Base-by-base conservation (phyloP, 30 jellyfish, hydroid and myxozoan species). In the Clytia hemisphaerica region DNA sequence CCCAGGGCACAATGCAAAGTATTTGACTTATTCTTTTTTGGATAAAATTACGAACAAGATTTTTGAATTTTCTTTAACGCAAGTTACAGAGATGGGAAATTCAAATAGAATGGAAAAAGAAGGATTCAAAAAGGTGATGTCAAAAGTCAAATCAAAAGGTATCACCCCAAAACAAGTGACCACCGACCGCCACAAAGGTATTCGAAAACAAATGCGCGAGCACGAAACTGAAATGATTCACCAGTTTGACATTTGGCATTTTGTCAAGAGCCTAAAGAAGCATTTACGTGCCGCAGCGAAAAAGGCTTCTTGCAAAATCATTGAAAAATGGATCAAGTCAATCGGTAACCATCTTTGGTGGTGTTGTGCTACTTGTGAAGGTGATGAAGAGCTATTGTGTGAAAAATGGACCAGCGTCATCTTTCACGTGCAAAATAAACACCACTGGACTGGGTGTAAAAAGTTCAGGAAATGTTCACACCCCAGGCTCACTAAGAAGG, bases 311-410 rank as follows among this genome's bases (percentile, higher is more conserved):
- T 49, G 40, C 40, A 45, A 51, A 33, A 26, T 36, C 16, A 51
- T 71, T 7, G 29, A 37, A 18, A 35, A 35, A 21, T 71, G 83
- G 72, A 71, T 71, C 22, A 60, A 27, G 67, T 71, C 83, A 21
- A 71, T 71, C 16, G 24, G 79, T 19, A 71, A 71, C 80, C 82
- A 71, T 53, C 68, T 71, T 1, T 71, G 82, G 83, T 71, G 72
- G 83, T 18, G 68, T n/a, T 1, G 79, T 48, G 78, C 81, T 10
- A 49, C 71, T 7, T 71, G 83, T 45, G 31, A 71, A 22, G 63
- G 49, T 19, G 83, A 71, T 54, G 62, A 31, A 54, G 19, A 51
- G 34, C 16, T 25, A 2, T 34, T 50, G 14, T 50, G 33, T 19
- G 80, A 50, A 58, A 71, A 71, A 71, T 71, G 82, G 82, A 58